Base-by-base conservation (phyloP, 2,797 vertebrate species). In the Potorous gilbertii region DNA sequence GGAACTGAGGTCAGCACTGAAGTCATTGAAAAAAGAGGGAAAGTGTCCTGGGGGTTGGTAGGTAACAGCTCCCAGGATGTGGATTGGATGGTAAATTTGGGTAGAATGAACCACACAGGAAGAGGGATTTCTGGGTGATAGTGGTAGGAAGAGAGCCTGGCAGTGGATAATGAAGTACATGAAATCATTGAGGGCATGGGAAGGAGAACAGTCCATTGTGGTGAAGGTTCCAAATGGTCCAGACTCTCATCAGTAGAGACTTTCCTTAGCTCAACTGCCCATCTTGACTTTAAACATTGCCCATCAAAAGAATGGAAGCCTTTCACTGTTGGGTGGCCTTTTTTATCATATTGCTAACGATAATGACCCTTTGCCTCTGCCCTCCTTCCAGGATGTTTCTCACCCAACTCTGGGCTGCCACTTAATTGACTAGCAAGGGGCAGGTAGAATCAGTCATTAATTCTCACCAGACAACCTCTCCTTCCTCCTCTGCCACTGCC, bases 221-320 rank as follows among this genome's bases (percentile, higher is more conserved):
- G 57, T 40, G 0, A 18, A 0, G 2, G 13, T 52, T 54, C 27
- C 28, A 50, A 56, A 55, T 57, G 28, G 9, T 27, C 1, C 5
- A 9, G 89, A 52, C 24, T 55, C 9, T 57, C 31, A 57, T 55
- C 56, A n/a, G n/a, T 40, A 31, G 55, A 55, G 62, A 24, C 10
- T 50, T 24, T 54, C 46, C 0, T 0, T 12, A 62, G 40, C 40
- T 50, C 54, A 27, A 27, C n/a, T 46, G n/a, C 66, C n/a, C n/a
- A 46, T 81, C n/a, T 46, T 1, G 40, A 46, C 66, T 81, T 81
- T 40, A 13, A 40, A 40, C 1, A 18, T 40, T 81, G 66, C 16
- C n/a, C 5, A 24, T 55, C 18, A 21, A 0, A 0, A 0, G 11
- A 55, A 90, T 27, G 11, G 59, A 91, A 94, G 1, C 28, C 81